phyloP scores from a whole-genome alignment of 30 jellyfish, hydroid and myxozoan species.

The Clytia hemisphaerica region DNA sequence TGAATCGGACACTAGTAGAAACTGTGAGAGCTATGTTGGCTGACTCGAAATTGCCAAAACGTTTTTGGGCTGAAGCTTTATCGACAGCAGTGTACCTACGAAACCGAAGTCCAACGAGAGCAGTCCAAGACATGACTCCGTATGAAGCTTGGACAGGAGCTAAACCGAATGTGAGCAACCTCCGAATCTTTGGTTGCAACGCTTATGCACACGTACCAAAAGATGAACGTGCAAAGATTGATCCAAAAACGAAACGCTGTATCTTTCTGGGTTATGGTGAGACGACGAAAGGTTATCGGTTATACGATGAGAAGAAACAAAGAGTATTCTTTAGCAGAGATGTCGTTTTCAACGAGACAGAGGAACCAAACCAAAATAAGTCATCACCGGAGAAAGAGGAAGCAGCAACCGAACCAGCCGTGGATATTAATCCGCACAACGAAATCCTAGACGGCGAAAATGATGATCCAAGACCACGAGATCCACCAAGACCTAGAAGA shows the following conservation, averaged over 20 bases:
- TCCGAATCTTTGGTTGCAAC: constrained; percentile 38
- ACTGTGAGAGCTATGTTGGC: too few species aligned
- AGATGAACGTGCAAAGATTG: constrained; percentile 34
- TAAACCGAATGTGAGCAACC: constrained; percentile 36
- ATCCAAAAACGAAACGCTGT: constrained; percentile 20
- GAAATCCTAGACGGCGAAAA: background rate
- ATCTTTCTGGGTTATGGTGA: constrained; percentile 28
- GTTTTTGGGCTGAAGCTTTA: constrained; percentile 64
- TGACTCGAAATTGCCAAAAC: constrained; percentile 16
- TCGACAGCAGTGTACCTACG: constrained; percentile 33
- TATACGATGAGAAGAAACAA: constrained; percentile 9
- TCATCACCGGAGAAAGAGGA: background rate
- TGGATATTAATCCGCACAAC: background rate
- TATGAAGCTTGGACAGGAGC: constrained; percentile 33
- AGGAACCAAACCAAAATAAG: too few species aligned
- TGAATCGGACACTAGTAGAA: too few species aligned
- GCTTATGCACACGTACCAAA: constrained; percentile 23
- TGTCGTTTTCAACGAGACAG: constrained; percentile 14
- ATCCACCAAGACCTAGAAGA: background rate
- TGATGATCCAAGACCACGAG: background rate
- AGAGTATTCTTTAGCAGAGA: constrained; percentile 13
- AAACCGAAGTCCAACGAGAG: constrained; percentile 34
- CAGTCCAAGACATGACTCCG: constrained; percentile 34
- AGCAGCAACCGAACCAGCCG: background rate
- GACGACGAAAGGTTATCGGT: constrained; percentile 21